Conservation (phyloP, 2,888 invertebrate genomes). For the Platycheirus albimanus region DNA sequence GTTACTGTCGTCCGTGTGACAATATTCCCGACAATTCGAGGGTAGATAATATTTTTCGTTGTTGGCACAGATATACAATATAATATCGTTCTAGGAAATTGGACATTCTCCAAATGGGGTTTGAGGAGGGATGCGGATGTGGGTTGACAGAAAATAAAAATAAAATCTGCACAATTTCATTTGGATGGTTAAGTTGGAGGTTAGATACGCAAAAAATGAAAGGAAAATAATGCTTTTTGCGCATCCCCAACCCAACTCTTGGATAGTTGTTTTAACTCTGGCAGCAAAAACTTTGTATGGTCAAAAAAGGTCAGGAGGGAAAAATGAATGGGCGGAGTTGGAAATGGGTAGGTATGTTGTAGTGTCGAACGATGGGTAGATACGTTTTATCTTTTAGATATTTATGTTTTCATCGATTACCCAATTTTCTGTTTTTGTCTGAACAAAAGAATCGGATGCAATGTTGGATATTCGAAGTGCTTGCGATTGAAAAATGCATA, state of each 20-base stretch:
- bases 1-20: conserved; percentile 32
- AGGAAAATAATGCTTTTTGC: background rate
- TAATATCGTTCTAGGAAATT: conserved; percentile 25
- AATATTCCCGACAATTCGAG: conserved; percentile 30
- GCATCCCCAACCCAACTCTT: background rate
- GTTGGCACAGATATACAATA: conserved; percentile 31
- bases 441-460: background rate
- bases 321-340: conserved; percentile 1
- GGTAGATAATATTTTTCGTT: conserved; percentile 22
- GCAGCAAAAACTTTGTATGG: conserved; percentile 8
- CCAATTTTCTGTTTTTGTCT: background rate
- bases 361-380: background rate
- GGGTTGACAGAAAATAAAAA: background rate
- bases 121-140: too few relatives aligned
- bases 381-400: conserved; percentile 2
- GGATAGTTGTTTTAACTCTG: background rate
- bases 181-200: conserved; percentile 22
- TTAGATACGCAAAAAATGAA: conserved; percentile 7
- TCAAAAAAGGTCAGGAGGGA: conserved; percentile 1
- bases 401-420: background rate
- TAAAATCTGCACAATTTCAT: conserved; percentile 4
- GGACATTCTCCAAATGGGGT: conserved; percentile 30
- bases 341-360: background rate
- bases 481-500: background rate
- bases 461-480: background rate